phyloP scores from a whole-genome alignment of 1,140 invertebrate species.

The Heliconius congener region DNA sequence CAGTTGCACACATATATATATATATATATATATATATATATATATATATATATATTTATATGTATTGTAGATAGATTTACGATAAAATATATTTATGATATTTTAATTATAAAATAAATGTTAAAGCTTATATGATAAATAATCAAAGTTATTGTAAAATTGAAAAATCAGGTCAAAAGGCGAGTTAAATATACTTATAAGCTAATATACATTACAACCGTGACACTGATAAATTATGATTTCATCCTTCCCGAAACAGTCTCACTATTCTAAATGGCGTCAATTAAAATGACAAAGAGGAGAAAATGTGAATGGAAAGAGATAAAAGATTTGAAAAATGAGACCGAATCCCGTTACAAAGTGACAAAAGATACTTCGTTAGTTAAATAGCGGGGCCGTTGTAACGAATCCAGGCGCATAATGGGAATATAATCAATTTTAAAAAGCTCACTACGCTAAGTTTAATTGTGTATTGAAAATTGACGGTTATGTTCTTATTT shows the following conservation, averaged over 20 bases:
- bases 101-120: too few relatives aligned
- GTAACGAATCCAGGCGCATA: constrained; percentile 23
- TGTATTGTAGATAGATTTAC: too few relatives aligned
- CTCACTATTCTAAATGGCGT: constrained; percentile 25
- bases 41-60: too few relatives aligned
- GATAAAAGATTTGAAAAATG: constrained; percentile 46
- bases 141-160: not conserved
- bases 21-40: too few relatives aligned
- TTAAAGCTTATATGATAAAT: not conserved
- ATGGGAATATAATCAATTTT: constrained; percentile 21
- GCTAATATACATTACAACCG: not conserved
- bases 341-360: constrained; percentile 26
- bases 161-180: not conserved
- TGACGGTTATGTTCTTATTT: not conserved
- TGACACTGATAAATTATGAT: constrained; percentile 27
- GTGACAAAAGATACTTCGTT: constrained; percentile 44
- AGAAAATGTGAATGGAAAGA: constrained; percentile 36
- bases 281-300: constrained; percentile 41
- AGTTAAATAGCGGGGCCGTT: constrained; percentile 31
- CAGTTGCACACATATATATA: too few relatives aligned
- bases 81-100: too few relatives aligned
- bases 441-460: not conserved
- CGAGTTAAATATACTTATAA: not conserved
- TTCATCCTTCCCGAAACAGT: constrained; percentile 18
- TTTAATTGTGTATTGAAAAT: constrained; percentile 4